Evolutionary conservation across 2,888 invertebrate species (phyloP), one percentile per base, ranked within the genome.

Genomic region (Chaetogeoica ovagalla): DNA sequence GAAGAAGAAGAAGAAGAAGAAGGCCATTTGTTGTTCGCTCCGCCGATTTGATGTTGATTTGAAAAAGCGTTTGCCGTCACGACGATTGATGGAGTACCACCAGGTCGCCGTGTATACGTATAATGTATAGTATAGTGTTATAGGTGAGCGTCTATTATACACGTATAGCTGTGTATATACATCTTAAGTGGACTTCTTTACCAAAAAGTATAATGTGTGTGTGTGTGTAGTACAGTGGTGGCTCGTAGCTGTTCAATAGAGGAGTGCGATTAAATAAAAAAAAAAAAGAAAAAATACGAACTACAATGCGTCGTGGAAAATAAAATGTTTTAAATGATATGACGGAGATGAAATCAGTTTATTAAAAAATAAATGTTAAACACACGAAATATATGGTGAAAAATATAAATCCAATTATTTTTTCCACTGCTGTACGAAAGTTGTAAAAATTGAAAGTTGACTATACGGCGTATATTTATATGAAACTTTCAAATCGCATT

Each of bases 21-120:
- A 77, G 70, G 55, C 62, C 62, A 77, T 77, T 77, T 77, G 70
- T 77, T 62, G 77, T 77, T 70, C 70, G 52, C 77, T 69, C 23
- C 21, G 19, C 63, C 65, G 71, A 71, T 79, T 79, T 71, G 79
- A 79, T 71, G 79, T 79, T 79, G 70, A 71, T 79, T 79, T 79
- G 79, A 79, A 79, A 79, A 79, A 79, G 79, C 79, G 71, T 79
- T 79, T 79, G 79, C 79, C 79, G 79, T 79, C 79, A 79, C 79
- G 70, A 79, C 79, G 70, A 79, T 71, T 79, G 79, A 79, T 79
- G 71, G 71, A 79, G 79, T 77, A 62, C 77, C 70, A 30, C 77
- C 59, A 15, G 30, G 52, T 21, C 73, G 73, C 19, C 11, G 48
- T 19, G 6, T 21, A 21, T 13, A 11, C 11, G n/a, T n/a, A n/a